Conservation (phyloP, 2,113 vertebrate genomes). For the Columba livia region DNA sequence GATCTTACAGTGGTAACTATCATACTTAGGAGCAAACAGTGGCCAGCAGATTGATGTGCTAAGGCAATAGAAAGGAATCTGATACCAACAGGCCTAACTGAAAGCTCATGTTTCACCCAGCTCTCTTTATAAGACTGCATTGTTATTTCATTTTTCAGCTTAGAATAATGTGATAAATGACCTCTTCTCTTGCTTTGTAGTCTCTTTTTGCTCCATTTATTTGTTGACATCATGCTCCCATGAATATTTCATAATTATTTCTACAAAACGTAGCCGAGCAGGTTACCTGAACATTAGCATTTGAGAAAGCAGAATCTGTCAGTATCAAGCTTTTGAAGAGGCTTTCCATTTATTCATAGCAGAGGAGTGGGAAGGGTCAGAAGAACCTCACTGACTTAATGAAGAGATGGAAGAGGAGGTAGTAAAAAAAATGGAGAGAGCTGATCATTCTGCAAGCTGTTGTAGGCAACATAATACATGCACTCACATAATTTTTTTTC, state of each 20-base stretch:
- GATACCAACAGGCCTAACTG: neutral
- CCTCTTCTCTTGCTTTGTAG: constrained; percentile 29
- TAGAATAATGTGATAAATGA: constrained; percentile 49
- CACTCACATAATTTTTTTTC: neutral
- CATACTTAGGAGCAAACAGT: neutral
- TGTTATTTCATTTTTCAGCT: constrained; percentile 19
- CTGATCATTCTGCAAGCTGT: neutral
- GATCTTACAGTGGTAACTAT: neutral
- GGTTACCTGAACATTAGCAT: constrained; percentile 22
- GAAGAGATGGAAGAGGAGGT: neutral
- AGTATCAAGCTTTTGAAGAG: constrained; percentile 9
- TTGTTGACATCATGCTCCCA: constrained; percentile 39
- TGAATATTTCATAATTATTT: constrained; percentile 67
- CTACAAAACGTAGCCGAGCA: constrained; percentile 35
- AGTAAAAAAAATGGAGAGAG: neutral
- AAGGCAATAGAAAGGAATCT: neutral
- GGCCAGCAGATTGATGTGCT: neutral
- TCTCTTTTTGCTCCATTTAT: constrained; percentile 28
- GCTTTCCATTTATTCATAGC: constrained; percentile 13
- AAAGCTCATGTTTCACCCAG: constrained; percentile 14
- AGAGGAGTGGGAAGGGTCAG: neutral
- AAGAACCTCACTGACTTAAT: neutral
- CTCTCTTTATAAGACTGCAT: neutral
- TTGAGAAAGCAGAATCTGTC: constrained; percentile 20
- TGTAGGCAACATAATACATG: neutral